These are phyloP conservation scores for Clarias platycephalus DNA, from an alignment of 2,797 vertebrate genomes.

Conservation along the genomic window DNA sequence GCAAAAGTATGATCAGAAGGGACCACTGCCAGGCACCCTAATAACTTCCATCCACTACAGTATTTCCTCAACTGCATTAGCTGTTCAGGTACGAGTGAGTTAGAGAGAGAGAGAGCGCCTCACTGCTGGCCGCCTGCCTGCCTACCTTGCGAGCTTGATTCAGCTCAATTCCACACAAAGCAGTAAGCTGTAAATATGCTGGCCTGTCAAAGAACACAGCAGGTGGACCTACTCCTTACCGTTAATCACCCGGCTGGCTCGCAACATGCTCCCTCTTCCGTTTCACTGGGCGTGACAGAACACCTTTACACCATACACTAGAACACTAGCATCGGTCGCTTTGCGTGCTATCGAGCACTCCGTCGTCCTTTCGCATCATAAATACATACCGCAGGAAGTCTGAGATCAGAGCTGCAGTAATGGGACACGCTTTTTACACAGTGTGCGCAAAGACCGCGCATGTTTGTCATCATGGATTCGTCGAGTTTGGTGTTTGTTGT, in stretches of 20 bases:
- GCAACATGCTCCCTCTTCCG: slow-evolving; percentile 26
- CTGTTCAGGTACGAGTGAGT: slow-evolving; percentile 24
- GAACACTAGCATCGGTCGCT: neutral
- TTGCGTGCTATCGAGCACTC: neutral
- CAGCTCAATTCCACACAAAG: slow-evolving; percentile 35
- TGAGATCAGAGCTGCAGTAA: slow-evolving; percentile 4
- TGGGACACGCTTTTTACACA: neutral
- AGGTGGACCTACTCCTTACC: slow-evolving; percentile 42
- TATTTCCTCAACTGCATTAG: slow-evolving; percentile 28
- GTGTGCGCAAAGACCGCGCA: neutral
- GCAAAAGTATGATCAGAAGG: slow-evolving; percentile 36
- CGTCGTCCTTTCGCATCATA: neutral
- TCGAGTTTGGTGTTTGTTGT: slow-evolving; percentile 1
- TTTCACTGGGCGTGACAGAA: slow-evolving; percentile 24
- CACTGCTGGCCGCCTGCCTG: slow-evolving; percentile 29
- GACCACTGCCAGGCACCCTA: slow-evolving; percentile 26
- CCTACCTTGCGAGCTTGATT: slow-evolving; percentile 33
- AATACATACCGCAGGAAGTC: neutral
- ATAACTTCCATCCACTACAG: slow-evolving; percentile 39
- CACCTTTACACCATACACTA: slow-evolving; percentile 22
- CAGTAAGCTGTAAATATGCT: slow-evolving; percentile 50
- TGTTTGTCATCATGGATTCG: slow-evolving; percentile 42
- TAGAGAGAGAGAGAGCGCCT: slow-evolving; percentile 2
- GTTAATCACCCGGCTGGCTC: slow-evolving; percentile 51
- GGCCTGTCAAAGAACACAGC: slow-evolving; percentile 50